Evolutionary conservation across 2,113 vertebrate genomes (phyloP), one percentile per base, ranked within the genome.

Genomic region (Xiphophorus hellerii): DNA sequence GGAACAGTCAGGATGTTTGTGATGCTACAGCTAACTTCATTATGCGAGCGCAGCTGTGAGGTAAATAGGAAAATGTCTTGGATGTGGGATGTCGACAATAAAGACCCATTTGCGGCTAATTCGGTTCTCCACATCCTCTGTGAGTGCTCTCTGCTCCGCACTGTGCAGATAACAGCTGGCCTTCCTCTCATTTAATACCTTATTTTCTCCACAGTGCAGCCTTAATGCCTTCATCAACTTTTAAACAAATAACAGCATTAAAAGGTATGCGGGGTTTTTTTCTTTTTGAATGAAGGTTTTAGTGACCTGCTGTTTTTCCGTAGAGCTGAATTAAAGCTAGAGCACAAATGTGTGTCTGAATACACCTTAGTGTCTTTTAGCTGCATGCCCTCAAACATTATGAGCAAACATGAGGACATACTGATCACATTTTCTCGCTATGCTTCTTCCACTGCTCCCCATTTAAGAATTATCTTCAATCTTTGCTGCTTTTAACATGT

Each of bases 191-290:
- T 82, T 82, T 82, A 39, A 44, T 0, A 51, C n/a, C 60, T 66
- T 42, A 74, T 81, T 77, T 86, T 71, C 70, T 66, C 63, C 74
- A 58, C 29, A 29, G 76, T 63, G 78, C 51, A 51, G 60, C 44
- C n/a, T 61, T 80, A 70, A 86, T 73, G 58, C 62, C 70, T 71
- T 83, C 88, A 75, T 84, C 83, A 80, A 69, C 72, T 54, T 74
- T 66, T 62, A 28, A 86, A 83, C 77, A 74, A 80, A 80, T 62
- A 67, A n/a, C 68, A 30, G 25, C 69, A 27, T 44, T 73, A 64
- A 67, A 67, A 20, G 71, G 28, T 65, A 62, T 28, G 61, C 22
- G 63, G 12, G 63, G 12, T 48, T 48, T n/a, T 35, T 37, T 37
- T 2, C 35, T 2, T 68, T 71, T 74, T 5, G 48, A 31, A 7